phyloP scores from a whole-genome alignment of 2,113 vertebrate species.

The Tychaedon coryphoeus region DNA sequence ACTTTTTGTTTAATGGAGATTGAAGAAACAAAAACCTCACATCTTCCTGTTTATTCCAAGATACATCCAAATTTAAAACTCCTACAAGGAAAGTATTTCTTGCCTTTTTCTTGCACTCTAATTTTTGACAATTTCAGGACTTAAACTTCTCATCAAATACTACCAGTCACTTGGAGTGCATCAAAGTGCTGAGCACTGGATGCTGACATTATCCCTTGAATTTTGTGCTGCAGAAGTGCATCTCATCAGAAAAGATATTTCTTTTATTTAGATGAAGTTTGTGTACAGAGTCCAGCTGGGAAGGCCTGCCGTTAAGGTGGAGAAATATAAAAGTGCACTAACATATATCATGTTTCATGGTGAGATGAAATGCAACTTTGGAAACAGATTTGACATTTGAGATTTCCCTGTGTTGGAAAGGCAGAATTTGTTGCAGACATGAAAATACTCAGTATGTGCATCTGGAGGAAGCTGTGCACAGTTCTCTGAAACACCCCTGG shows the following conservation, averaged over 20 bases:
- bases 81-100: not conserved
- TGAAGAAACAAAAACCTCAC: not conserved
- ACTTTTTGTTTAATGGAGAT: fast-evolving
- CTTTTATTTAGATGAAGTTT: not conserved
- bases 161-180: not conserved
- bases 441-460: constrained; percentile 19
- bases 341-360: not conserved
- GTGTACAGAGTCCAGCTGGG: not conserved
- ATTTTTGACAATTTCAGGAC: not conserved
- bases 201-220: not conserved
- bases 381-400: constrained; percentile 21
- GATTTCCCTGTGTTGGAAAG: constrained; percentile 10
- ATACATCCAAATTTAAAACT: not conserved
- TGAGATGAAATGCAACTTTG: constrained; percentile 30
- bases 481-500: constrained; percentile 63
- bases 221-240: not conserved
- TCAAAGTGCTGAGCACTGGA: not conserved
- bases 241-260: not conserved
- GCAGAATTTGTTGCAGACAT: constrained; percentile 26
- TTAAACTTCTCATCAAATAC: not conserved
- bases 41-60: not conserved
- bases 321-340: not conserved
- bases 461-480: constrained; percentile 52
- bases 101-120: not conserved
- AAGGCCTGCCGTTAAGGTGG: not conserved